phyloP scores from a whole-genome alignment of 2,888 invertebrate genomes.

The Doris montereyensis region DNA sequence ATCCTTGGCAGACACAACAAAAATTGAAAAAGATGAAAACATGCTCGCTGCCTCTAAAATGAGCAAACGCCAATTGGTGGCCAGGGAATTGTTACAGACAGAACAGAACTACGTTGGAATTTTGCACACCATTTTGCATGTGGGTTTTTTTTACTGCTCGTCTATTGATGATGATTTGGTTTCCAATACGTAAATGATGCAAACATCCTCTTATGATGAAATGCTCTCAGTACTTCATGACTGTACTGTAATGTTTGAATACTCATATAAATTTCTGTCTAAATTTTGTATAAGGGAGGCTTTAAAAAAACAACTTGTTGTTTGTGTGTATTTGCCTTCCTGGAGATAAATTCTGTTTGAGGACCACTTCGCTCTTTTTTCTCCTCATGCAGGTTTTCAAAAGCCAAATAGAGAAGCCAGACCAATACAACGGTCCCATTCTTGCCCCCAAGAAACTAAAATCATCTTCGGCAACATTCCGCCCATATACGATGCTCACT shows the following conservation, averaged over 20 bases:
- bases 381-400: slow-evolving; percentile 85
- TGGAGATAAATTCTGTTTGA: no score
- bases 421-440: slow-evolving; percentile 80
- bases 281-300: no score
- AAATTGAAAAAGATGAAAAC: slow-evolving; percentile 41
- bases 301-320: no score
- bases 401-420: slow-evolving; percentile 89
- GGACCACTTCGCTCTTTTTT: not conserved
- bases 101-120: slow-evolving; percentile 98
- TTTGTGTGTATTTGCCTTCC: no score
- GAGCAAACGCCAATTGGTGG: slow-evolving; percentile 65
- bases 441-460: slow-evolving; percentile 84
- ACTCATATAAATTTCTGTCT: no score
- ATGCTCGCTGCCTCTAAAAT: slow-evolving; percentile 42
- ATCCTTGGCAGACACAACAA: slow-evolving; percentile 19
- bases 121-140: slow-evolving; percentile 92
- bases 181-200: no score
- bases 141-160: no score
- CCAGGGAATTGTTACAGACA: slow-evolving; percentile 89
- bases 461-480: slow-evolving; percentile 96
- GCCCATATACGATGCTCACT: slow-evolving; percentile 94
- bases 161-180: no score
- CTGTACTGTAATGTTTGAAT: no score
- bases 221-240: no score
- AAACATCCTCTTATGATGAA: no score